Evolutionary conservation across 2,888 invertebrate genomes (phyloP).

Genomic region (Ornithoptera alexandrae): DNA sequence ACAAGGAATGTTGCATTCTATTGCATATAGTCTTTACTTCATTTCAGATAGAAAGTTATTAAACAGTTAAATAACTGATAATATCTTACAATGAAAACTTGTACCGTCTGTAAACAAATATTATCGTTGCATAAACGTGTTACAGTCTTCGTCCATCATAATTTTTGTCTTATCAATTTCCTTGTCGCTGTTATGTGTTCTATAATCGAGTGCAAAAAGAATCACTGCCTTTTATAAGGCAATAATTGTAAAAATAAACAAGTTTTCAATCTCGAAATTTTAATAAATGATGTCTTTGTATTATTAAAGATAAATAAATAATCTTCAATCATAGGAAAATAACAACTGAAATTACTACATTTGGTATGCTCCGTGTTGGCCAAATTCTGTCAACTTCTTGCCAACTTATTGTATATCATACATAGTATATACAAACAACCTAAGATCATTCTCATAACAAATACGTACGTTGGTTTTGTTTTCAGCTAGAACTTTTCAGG

Average conservation of each 20-base stretch:
- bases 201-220: neutral
- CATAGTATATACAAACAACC: neutral
- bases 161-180: constrained; percentile 2
- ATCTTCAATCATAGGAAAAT: too few species aligned
- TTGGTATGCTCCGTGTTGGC: too few species aligned
- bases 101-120: constrained; percentile 16
- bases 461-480: constrained; percentile 34
- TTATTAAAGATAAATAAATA: too few species aligned
- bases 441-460: neutral
- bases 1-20: neutral
- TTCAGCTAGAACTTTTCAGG: constrained; percentile 88
- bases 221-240: neutral
- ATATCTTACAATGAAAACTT: neutral
- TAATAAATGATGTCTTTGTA: too few species aligned
- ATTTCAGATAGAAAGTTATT: neutral
- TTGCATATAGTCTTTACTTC: neutral
- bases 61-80: neutral
- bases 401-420: neutral
- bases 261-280: too few species aligned
- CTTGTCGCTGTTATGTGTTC: neutral
- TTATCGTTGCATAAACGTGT: constrained; percentile 18
- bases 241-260: neutral
- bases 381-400: neutral
- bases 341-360: too few species aligned
- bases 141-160: neutral